phyloP scores from a whole-genome alignment of 2,113 vertebrate genomes.

The Tyto alba region DNA sequence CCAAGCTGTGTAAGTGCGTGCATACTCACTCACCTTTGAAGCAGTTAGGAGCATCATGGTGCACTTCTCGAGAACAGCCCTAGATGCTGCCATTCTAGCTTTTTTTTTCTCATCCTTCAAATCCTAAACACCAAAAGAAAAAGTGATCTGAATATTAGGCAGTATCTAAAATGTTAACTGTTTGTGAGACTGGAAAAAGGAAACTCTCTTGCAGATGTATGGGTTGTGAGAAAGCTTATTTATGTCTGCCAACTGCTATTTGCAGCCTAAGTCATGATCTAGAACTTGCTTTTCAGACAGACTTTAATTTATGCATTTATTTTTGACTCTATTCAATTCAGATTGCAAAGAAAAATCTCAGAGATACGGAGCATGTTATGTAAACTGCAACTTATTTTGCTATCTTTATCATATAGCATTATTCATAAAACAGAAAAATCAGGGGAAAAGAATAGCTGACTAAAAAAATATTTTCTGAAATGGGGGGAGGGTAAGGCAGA shows the following conservation, averaged over 20 bases:
- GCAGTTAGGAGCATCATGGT: conserved; percentile 99
- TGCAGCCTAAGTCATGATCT: background rate
- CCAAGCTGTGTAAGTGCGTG: background rate
- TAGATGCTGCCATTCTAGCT: conserved; percentile 93
- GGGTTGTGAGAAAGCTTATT: background rate
- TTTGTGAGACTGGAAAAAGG: background rate
- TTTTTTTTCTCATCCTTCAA: conserved; percentile 98
- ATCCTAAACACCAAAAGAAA: conserved; percentile 75
- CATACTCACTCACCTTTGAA: conserved; percentile 82
- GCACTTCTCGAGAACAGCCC: conserved; percentile 96
- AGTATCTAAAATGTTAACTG: background rate
- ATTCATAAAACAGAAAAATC: background rate
- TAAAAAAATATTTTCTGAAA: background rate
- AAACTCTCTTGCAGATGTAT: background rate
- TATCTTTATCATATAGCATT: background rate
- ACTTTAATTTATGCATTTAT: conserved; percentile 7
- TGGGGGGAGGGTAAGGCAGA: background rate
- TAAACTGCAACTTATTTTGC: conserved; percentile 7
- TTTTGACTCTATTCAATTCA: background rate
- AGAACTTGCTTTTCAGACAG: background rate
- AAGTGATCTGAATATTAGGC: background rate
- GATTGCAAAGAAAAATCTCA: background rate
- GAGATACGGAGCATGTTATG: background rate
- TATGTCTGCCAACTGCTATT: background rate
- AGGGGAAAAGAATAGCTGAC: background rate